A percentile compares a stretch with the other conserved stretches of the same genome.
phyloP scores from a whole-genome alignment of 2,797 vertebrate genomes.

The Urocyon cinereoargenteus region DNA sequence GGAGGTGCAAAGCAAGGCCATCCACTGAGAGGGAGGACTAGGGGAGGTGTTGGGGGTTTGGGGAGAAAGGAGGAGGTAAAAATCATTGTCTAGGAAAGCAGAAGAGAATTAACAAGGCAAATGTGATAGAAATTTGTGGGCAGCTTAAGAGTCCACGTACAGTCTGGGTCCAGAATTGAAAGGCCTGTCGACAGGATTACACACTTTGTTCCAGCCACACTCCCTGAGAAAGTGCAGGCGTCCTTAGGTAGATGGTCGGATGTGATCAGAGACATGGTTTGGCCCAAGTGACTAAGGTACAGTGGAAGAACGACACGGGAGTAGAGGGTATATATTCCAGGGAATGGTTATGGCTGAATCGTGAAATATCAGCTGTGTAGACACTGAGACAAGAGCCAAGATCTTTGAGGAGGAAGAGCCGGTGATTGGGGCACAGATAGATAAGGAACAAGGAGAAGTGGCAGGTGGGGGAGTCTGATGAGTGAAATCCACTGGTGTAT shows the following conservation, averaged over 20 bases:
- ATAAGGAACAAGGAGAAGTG: rapidly evolving
- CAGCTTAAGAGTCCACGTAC: neutral
- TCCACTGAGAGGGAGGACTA: neutral
- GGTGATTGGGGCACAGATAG: rapidly evolving
- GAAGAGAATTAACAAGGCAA: neutral
- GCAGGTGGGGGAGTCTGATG: rapidly evolving
- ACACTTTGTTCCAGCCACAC: neutral
- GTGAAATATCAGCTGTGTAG: neutral
- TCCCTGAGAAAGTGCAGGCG: neutral
- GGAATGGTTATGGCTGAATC: neutral
- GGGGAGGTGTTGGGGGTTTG: neutral
- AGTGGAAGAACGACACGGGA: neutral
- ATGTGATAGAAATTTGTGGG: neutral
- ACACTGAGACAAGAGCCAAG: neutral
- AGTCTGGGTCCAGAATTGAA: neutral
- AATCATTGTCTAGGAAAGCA: neutral
- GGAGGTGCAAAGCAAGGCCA: neutral
- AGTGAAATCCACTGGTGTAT: rapidly evolving
- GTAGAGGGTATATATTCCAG: no score
- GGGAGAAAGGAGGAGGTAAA: neutral
- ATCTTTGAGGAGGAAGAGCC: neutral
- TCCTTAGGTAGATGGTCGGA: rapidly evolving
- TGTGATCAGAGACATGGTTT: rapidly evolving
- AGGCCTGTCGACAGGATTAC: rapidly evolving
- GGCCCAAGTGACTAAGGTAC: neutral